These are phyloP conservation scores for Ctena decussata DNA, from an alignment of 2,888 invertebrate species.

Conservation along the genomic window DNA sequence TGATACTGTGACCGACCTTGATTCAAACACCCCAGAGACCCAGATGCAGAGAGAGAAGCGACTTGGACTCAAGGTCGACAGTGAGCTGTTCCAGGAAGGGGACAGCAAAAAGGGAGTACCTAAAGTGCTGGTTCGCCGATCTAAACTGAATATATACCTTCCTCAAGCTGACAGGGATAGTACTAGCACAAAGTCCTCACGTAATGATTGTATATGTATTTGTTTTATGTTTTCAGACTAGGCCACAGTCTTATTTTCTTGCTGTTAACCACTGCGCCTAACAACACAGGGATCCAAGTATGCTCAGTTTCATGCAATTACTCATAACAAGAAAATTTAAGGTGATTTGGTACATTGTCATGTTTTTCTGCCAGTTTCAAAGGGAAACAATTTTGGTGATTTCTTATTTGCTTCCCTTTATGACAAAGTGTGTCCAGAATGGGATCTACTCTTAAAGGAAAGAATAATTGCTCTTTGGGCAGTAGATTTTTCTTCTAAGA, in stretches of 20 bases:
- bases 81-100: conserved; percentile 54
- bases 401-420: no score
- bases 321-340: no score
- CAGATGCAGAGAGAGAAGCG: conserved; percentile 64
- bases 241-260: background rate
- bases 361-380: no score
- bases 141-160: conserved; percentile 62
- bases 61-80: conserved; percentile 55
- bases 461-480: no score
- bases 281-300: background rate
- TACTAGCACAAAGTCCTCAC: conserved; percentile 45
- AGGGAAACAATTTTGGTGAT: no score
- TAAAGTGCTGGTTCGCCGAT: conserved; percentile 36
- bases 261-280: background rate
- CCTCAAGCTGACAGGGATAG: conserved; percentile 59
- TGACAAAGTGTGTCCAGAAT: no score
- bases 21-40: conserved; percentile 57
- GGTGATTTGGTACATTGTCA: no score
- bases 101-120: conserved; percentile 42
- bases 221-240: background rate
- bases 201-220: background rate
- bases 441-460: no score
- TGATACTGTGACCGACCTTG: conserved; percentile 39
- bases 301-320: background rate
- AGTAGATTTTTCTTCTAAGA: no score